Conservation (phyloP, 2,113 vertebrate species). For the Eublepharis macularius region DNA sequence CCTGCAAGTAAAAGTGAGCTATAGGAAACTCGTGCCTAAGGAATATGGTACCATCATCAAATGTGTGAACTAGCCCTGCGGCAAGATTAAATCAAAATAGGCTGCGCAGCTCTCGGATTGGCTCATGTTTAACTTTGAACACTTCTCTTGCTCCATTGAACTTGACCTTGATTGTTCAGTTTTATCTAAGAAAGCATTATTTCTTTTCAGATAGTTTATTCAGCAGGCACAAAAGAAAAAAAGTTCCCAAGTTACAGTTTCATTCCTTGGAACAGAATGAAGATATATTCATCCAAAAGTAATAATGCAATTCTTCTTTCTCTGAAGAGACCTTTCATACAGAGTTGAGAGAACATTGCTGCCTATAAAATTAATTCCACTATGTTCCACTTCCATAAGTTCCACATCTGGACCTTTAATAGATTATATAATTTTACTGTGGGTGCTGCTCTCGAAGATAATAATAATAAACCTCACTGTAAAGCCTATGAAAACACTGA, state of each 20-base stretch:
- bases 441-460: background rate
- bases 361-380: background rate
- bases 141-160: background rate
- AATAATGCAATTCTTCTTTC: background rate
- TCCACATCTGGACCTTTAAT: background rate
- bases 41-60: background rate
- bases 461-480: constrained; percentile 24
- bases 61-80: background rate
- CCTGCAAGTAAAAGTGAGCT: background rate
- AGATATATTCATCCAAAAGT: background rate
- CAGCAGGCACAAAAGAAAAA: background rate
- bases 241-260: background rate
- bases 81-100: background rate
- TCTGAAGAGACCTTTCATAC: background rate
- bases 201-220: constrained; percentile 11
- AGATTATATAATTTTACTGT: constrained; percentile 6
- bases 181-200: background rate
- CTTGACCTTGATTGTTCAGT: background rate
- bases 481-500: background rate
- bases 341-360: background rate
- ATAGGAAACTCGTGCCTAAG: background rate
- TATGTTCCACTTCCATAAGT: background rate
- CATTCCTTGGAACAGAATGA: background rate
- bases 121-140: background rate
- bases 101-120: background rate